These are phyloP conservation scores for Synaphobranchus kaupii DNA, from an alignment of 2,797 vertebrate genomes.

Conservation along the genomic window DNA sequence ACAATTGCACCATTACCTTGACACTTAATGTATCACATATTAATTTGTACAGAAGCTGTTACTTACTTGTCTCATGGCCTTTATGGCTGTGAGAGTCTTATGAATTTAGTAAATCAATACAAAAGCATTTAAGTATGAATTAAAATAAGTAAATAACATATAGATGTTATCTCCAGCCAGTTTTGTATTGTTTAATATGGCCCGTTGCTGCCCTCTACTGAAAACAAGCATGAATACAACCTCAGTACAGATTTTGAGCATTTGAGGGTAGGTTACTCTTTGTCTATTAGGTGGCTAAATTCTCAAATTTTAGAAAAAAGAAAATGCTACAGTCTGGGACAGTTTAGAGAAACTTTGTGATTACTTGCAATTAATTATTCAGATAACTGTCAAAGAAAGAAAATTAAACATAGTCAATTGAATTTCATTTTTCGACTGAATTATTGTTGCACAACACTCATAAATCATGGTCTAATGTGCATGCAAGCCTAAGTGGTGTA, in stretches of 20 bases:
- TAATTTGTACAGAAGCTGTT: not conserved
- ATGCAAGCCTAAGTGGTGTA: too few species aligned
- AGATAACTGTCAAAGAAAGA: not conserved
- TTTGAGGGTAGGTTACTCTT: not conserved
- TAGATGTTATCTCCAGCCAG: not conserved
- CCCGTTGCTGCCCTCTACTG: constrained; percentile 5
- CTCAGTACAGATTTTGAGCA: not conserved
- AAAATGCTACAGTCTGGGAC: not conserved
- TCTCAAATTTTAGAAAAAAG: not conserved
- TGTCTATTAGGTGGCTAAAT: not conserved
- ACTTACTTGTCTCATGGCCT: not conserved
- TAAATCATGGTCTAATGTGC: too few species aligned
- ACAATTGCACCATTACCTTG: not conserved
- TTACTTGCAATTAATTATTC: not conserved
- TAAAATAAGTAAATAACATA: not conserved
- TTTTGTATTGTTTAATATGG: too few species aligned
- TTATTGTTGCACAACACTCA: too few species aligned
- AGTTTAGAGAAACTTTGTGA: not conserved
- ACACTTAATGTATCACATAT: not conserved
- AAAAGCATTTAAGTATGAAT: not conserved
- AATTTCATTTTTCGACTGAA: not conserved
- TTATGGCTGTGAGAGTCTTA: not conserved
- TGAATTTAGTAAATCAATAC: not conserved
- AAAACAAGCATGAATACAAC: not conserved
- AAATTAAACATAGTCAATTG: not conserved